phyloP scores from a whole-genome alignment of 1,140 invertebrate species.

The Scaptomyza hsui region DNA sequence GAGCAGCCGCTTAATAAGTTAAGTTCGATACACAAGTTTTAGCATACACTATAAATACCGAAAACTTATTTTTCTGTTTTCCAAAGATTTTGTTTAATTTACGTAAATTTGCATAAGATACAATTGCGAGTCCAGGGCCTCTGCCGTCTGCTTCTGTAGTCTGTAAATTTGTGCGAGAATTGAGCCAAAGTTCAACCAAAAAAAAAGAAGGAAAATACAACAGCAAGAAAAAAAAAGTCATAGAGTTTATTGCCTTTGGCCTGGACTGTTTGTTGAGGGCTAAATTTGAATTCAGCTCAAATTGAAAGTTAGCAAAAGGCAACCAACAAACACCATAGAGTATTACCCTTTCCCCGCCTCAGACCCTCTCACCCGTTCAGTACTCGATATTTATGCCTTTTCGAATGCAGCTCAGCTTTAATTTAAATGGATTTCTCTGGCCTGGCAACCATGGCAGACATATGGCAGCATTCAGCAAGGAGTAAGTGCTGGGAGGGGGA shows the following conservation, averaged over 20 bases:
- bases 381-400: constrained; percentile 73
- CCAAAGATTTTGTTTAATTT: constrained; percentile 80
- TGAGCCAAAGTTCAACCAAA: constrained; percentile 71
- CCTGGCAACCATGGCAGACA: constrained; percentile 57
- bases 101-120: constrained; percentile 81
- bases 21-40: constrained; percentile 74
- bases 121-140: constrained; percentile 50
- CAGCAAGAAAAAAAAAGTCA: constrained; percentile 17
- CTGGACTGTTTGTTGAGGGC: constrained; percentile 43
- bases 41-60: constrained; percentile 53
- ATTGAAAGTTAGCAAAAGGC: constrained; percentile 74
- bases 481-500: not conserved
- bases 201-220: constrained; percentile 21
- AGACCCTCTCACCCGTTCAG: constrained; percentile 4
- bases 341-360: not conserved
- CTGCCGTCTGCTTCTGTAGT: constrained; percentile 43
- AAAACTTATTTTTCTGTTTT: constrained; percentile 80
- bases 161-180: constrained; percentile 78
- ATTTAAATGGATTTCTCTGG: constrained; percentile 78
- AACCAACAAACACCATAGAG: constrained; percentile 20
- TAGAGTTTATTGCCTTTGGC: constrained; percentile 69
- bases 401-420: constrained; percentile 82
- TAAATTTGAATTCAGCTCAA: constrained; percentile 82
- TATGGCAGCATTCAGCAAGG: constrained; percentile 70
- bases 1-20: constrained; percentile 52